Percentiles rank a stretch among this genome's conserved stretches.
phyloP scores from a whole-genome alignment of 2,888 invertebrate species.

The Drosophila dives region DNA sequence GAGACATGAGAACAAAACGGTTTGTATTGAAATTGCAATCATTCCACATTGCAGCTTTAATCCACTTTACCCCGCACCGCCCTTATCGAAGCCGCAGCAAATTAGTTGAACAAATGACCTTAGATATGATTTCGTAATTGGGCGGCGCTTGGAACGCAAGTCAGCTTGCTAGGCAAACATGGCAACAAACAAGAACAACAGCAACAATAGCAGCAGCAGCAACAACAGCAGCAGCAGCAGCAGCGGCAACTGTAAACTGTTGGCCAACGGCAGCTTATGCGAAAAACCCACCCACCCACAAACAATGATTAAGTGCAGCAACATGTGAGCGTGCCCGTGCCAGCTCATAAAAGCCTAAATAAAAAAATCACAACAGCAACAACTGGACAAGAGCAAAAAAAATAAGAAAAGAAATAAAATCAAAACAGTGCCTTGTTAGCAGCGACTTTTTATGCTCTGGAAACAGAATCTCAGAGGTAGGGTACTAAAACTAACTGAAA shows the following conservation, averaged over 20 bases:
- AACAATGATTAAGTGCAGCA: constrained; percentile 80
- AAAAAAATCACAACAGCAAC: constrained; percentile 42
- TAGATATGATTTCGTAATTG: constrained; percentile 81
- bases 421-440: constrained; percentile 64
- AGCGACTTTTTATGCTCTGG: constrained; percentile 37
- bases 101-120: constrained; percentile 83
- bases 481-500: background rate
- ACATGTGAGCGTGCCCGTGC: constrained; percentile 64
- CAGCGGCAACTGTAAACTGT: constrained; percentile 36
- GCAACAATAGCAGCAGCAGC: constrained; percentile 16
- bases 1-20: constrained; percentile 40
- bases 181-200: constrained; percentile 28
- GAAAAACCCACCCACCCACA: constrained; percentile 77
- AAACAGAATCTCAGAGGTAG: background rate
- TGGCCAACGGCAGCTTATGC: constrained; percentile 73
- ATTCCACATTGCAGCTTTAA: constrained; percentile 28
- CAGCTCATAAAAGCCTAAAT: constrained; percentile 53
- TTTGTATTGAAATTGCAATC: constrained; percentile 54
- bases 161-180: constrained; percentile 20
- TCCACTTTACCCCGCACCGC: background rate
- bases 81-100: constrained; percentile 58
- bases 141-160: constrained; percentile 51
- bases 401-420: constrained; percentile 33
- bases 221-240: background rate
- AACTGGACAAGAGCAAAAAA: constrained; percentile 42